Base-by-base conservation (phyloP, 2,797 vertebrate species). In the Acanthis flammea region DNA sequence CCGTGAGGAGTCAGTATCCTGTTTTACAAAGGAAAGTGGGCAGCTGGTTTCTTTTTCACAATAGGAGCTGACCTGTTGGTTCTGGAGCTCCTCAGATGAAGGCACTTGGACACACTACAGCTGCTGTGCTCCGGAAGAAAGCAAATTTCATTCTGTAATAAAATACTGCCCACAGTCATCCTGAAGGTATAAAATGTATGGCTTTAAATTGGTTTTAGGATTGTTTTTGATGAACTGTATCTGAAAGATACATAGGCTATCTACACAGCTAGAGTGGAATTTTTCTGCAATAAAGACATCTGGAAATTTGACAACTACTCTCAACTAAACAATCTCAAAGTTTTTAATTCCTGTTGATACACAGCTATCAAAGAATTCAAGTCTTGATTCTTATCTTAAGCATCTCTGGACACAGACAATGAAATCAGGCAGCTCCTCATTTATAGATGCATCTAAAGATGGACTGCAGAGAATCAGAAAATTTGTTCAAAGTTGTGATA, bases 31-130 rank as follows among this genome's bases (percentile, higher is more conserved):
- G 42, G 44, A 93, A 67, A 93, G 54, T 4, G 16, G 76, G 88
- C 0, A 0, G 80, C 42, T 71, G 81, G 55, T 79, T 89, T 95
- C 70, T 86, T 88, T 90, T 96, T 88, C 92, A 88, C 10, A 13
- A 48, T 10, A 76, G 81, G 71, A 92, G 68, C 78, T 47, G 67
- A 93, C 58, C 93, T 85, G 30, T 42, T 96, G 88, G 19, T 72
- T 92, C 88, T 91, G 73, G 66, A 97, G 81, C 55, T 75, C 76
- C 87, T 93, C 80, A 73, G 55, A 92, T 84, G 73, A 92, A 60
- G 81, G 65, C 30, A 60, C 42, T 41, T 90, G 71, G 61, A 91
- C 68, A 93, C 61, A 48, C 67, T 48, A 86, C 57, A 88, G 84
- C 81, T 96, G 81, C 76, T 58, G 74, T 45, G 17, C 71, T 92